Evolutionary conservation across 1,140 invertebrate genomes (phyloP).

Genomic region (Mamestra configurata): DNA sequence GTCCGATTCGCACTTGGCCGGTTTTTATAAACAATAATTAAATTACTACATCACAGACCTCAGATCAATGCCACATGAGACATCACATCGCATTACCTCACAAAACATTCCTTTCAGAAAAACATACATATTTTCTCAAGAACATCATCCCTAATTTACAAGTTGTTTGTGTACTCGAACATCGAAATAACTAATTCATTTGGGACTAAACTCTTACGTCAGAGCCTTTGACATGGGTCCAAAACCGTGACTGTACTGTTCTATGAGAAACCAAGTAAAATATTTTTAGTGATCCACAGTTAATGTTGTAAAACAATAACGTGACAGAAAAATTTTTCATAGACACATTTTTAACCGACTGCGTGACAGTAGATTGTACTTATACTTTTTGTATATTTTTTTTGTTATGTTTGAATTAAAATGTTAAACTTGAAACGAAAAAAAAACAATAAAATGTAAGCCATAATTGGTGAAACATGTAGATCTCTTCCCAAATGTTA

Average conservation of each 20-base stretch:
- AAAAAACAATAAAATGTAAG: too few relatives aligned
- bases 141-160: constrained; percentile 9
- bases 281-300: too few relatives aligned
- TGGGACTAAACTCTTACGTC: constrained; percentile 27
- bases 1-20: too few relatives aligned
- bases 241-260: background rate
- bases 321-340: too few relatives aligned
- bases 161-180: background rate
- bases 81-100: background rate
- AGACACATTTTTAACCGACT: too few relatives aligned
- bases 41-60: background rate
- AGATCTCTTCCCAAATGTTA: too few relatives aligned
- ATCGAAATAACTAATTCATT: constrained; percentile 33
- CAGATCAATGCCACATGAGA: background rate
- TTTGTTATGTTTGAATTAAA: too few relatives aligned
- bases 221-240: constrained; percentile 29
- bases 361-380: too few relatives aligned
- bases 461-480: too few relatives aligned
- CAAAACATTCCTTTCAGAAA: constrained; percentile 4
- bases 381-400: too few relatives aligned
- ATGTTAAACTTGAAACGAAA: too few relatives aligned
- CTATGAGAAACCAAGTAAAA: background rate
- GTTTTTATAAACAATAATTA: background rate
- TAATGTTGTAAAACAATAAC: too few relatives aligned
- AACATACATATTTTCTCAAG: constrained; percentile 7